These are phyloP conservation scores for Mormyrus hasselquistii DNA, from an alignment of 2,797 vertebrate species.

Conservation along the genomic window DNA sequence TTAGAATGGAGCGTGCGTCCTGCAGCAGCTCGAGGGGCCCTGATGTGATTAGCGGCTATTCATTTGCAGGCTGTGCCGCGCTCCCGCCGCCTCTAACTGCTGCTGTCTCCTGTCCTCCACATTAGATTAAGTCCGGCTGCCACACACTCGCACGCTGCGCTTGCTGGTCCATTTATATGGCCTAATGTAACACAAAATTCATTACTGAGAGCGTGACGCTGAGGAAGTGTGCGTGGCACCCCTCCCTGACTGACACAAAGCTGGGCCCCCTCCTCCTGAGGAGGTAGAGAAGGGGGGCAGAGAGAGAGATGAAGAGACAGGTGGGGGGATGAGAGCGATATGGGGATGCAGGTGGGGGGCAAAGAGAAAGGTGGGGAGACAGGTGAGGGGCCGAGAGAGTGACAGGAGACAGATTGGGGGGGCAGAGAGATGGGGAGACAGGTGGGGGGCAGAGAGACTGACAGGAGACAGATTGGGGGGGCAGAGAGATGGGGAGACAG, in stretches of 20 bases:
- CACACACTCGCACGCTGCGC: not conserved
- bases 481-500: not conserved
- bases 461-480: not conserved
- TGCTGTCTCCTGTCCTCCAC: not conserved
- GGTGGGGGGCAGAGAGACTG: not conserved
- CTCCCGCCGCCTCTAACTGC: not conserved
- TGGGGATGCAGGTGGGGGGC: not conserved
- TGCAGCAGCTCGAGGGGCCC: not conserved
- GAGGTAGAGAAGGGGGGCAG: not conserved
- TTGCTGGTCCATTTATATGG: not conserved
- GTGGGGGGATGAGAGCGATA: not conserved
- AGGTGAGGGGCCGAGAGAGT: not conserved
- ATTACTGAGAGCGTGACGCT: not conserved
- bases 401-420: too few relatives aligned
- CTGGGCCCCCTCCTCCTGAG: too few relatives aligned
- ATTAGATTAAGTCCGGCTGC: not conserved
- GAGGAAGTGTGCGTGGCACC: not conserved
- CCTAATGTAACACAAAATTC: not conserved
- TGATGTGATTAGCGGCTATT: constrained; percentile 3
- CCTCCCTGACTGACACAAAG: not conserved
- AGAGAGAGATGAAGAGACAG: not conserved
- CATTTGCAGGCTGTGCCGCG: not conserved
- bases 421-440: not conserved
- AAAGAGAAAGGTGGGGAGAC: not conserved
- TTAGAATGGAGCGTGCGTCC: not conserved